Base-by-base conservation (phyloP, 2,113 vertebrate species). In the Gobiocypris rarus region DNA sequence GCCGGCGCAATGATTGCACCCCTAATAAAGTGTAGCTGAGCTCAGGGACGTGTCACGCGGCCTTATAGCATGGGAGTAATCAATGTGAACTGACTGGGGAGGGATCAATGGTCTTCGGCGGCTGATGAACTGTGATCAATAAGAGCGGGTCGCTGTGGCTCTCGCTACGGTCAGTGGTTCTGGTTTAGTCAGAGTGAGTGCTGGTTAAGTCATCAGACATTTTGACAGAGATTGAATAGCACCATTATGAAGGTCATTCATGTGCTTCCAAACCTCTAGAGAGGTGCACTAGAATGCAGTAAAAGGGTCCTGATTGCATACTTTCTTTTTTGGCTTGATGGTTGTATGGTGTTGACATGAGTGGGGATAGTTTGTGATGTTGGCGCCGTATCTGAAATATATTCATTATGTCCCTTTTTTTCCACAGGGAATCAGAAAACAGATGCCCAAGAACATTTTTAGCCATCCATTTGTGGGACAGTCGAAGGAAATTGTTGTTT, bases 201-300 rank as follows among this genome's bases (percentile, higher is more conserved):
- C 85, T 86, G 90, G 89, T 90, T 89, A 90, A 92, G 89, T 89
- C 91, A 92, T 93, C 86, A 86, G 86, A 83, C 43, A 63, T 90
- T 88, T 82, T 91, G 91, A 93, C 90, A 90, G 82, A 93, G 91
- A 92, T 89, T 52, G 88, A 89, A 91, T 90, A 82, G 89, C 86
- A 88, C 90, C 89, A 89, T 93, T 93, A 90, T 91, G 85, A 81
- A 81, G 78, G 61, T 67, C 78, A 52, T 8, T 22, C 34, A 41
- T 81, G 78, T 31, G 78, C 15, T 81, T 81, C 61, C 78, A 52
- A 61, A 67, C 2, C 43, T 80, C 41, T 50, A 9, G 14, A 48
- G n/a, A 43, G 34, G 38, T 31, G 43, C 59, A 19, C n/a, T 2
- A n/a, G 24, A 81, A 81, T 34, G 13, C 26, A n/a, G 41, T 48